phyloP scores from a whole-genome alignment of 2,888 invertebrate species.

The Alentia gelatinosa region DNA sequence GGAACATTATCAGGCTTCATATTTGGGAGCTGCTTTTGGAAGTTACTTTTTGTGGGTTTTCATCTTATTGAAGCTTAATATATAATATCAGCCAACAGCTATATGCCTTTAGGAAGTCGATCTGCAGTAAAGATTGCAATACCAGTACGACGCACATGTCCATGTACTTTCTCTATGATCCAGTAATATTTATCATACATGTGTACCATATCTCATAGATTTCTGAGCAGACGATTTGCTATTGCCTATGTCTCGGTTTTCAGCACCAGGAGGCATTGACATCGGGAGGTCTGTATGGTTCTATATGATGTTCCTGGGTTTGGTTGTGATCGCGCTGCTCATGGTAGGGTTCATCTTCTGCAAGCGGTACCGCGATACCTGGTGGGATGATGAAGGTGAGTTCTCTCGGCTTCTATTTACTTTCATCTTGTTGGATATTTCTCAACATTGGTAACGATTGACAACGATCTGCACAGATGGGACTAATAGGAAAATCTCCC shows the following conservation, averaged over 20 bases:
- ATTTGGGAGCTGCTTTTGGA: too few species aligned
- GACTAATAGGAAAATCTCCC: not conserved
- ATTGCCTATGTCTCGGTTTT: not conserved
- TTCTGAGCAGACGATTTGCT: too few species aligned
- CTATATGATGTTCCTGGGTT: conserved; percentile 64
- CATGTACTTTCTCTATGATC: too few species aligned
- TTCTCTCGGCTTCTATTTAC: not conserved
- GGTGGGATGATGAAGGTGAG: conserved; percentile 64
- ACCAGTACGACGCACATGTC: too few species aligned
- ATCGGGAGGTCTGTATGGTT: conserved; percentile 64
- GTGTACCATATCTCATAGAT: too few species aligned
- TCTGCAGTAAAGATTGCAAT: too few species aligned
- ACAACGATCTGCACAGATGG: not conserved
- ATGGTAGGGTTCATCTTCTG: conserved; percentile 62
- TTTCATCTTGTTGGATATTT: not conserved
- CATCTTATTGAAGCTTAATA: too few species aligned
- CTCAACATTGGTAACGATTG: not conserved
- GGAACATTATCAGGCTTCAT: too few species aligned
- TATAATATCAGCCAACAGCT: too few species aligned
- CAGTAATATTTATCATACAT: too few species aligned
- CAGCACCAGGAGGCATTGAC: conserved; percentile 54
- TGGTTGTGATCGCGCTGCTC: conserved; percentile 64
- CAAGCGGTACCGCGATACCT: conserved; percentile 61
- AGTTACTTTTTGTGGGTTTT: too few species aligned
- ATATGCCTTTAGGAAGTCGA: too few species aligned